Conservation (phyloP, 2,113 vertebrate species). For the Poeciliopsis retropinna region DNA sequence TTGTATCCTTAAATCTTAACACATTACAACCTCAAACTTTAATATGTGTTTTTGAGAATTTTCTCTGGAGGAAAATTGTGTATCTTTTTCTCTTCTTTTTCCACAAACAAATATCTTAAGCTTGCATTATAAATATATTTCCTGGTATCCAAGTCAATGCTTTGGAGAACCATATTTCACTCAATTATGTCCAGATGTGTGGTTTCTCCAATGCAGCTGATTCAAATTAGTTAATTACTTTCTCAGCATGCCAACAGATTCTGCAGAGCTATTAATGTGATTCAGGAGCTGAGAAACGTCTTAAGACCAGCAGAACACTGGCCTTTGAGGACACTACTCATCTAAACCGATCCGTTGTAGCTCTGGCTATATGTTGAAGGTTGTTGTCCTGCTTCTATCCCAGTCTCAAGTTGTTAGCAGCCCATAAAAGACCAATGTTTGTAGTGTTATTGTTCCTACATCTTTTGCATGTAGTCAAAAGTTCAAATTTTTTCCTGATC, state of each 20-base stretch:
- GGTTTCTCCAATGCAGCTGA: background rate
- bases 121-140: background rate
- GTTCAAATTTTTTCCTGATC: too few relatives aligned
- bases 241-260: background rate
- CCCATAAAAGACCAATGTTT: background rate
- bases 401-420: background rate
- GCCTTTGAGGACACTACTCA: background rate
- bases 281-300: background rate
- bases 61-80: too few relatives aligned
- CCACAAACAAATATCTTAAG: background rate
- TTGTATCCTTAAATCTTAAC: background rate
- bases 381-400: background rate
- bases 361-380: background rate
- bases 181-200: background rate
- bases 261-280: background rate
- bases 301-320: background rate
- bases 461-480: too few relatives aligned
- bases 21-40: background rate
- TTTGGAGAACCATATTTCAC: background rate
- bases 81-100: background rate
- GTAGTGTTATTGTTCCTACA: too few relatives aligned
- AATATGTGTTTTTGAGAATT: background rate
- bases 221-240: background rate
- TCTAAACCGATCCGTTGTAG: background rate
- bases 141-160: background rate